phyloP scores from a whole-genome alignment of 2,888 invertebrate species.

The Prosopocoilus inquinatus region DNA sequence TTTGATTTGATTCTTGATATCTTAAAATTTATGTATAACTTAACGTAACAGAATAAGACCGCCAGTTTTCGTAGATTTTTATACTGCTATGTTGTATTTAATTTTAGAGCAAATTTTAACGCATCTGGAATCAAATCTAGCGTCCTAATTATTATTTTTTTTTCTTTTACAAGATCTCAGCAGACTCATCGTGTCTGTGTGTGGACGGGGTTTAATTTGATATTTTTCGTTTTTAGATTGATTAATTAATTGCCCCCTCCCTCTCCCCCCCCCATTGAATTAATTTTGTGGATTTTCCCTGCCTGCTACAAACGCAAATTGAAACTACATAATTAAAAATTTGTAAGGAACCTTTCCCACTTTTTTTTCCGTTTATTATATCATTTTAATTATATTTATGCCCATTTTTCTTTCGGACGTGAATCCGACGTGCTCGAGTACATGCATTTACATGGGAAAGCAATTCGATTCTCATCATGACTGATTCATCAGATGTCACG shows the following conservation, averaged over 20 bases:
- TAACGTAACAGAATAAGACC: neutral
- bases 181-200: conserved; percentile 27
- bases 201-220: neutral
- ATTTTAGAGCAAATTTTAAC: conserved; percentile 23
- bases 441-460: neutral
- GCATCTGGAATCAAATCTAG: conserved; percentile 30
- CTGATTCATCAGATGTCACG: neutral
- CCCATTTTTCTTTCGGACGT: neutral
- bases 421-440: neutral
- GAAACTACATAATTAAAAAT: neutral
- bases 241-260: neutral
- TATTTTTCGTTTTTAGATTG: neutral
- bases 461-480: neutral
- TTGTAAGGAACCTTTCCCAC: neutral
- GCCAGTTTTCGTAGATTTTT: conserved; percentile 1
- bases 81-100: neutral
- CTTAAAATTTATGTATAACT: conserved; percentile 26
- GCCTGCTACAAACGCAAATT: neutral
- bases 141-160: conserved; percentile 19
- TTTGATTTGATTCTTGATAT: conserved; percentile 33
- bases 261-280: neutral
- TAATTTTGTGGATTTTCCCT: neutral
- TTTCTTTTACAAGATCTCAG: conserved; percentile 17
- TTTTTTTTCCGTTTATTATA: neutral
- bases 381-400: neutral